A percentile compares a stretch with the other conserved stretches of the same genome.
Conservation (phyloP, 2,113 vertebrate genomes). For the Phocoena sinus region DNA sequence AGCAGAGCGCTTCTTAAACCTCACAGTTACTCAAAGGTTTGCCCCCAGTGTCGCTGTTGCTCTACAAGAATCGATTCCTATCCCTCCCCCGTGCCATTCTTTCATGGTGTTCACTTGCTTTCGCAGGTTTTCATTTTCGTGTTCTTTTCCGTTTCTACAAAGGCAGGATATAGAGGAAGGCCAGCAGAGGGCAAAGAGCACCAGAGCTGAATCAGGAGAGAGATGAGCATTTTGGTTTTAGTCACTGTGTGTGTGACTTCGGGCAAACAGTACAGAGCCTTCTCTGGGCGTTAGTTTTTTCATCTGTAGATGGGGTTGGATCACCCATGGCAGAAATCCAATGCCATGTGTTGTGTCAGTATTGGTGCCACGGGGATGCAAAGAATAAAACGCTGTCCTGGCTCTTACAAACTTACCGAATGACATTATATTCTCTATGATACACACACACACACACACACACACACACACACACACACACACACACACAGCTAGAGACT, state of each 20-base stretch:
- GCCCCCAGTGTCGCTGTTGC: not conserved
- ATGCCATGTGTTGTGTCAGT: not conserved
- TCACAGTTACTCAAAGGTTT: not conserved
- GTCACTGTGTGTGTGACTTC: not conserved
- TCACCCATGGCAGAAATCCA: not conserved
- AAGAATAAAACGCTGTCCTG: not conserved
- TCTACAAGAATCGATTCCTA: not conserved
- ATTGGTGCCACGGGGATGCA: not conserved
- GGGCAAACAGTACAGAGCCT: not conserved
- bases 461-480: not conserved
- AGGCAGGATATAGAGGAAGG: not conserved
- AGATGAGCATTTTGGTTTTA: not conserved
- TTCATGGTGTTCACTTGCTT: not conserved
- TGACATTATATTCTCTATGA: not conserved
- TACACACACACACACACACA: not conserved
- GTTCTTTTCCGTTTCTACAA: not conserved
- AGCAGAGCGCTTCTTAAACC: not conserved
- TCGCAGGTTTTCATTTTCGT: not conserved
- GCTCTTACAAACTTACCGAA: not conserved
- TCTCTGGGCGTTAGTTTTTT: not conserved
- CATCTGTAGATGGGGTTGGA: not conserved
- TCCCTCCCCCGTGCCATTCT: not conserved
- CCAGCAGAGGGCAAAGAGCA: conserved; percentile 27
- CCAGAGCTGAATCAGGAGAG: not conserved
- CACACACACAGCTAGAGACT: not conserved